Evolutionary conservation across 2,797 vertebrate genomes (phyloP), one percentile per base, ranked within the genome.

Genomic region (Cuculus canorus): DNA sequence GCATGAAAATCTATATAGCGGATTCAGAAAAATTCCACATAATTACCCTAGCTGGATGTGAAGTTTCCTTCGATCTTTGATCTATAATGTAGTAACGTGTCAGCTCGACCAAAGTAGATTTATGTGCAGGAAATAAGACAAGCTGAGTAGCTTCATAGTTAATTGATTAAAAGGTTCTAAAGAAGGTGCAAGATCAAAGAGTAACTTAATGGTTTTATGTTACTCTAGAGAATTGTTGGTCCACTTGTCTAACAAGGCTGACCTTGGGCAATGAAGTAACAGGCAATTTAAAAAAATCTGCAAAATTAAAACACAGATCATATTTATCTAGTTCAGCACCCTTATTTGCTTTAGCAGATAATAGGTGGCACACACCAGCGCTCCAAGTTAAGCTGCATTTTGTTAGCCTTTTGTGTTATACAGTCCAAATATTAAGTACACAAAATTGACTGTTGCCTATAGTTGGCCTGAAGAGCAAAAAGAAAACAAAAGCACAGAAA

Each of bases 121-220:
- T 98, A 97, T 97, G 97, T 92, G 91, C 97, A 95, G 96, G 97
- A 97, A 96, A 96, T 97, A 97, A 96, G 96, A 94, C 50, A 97
- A 97, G 97, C 93, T 90, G 96, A 98, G 96, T 91, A 96, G 97
- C 96, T 98, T 98, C 98, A 98, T 98, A 98, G 96, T 98, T 98
- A 98, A 98, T 98, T 98, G 98, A 98, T 98, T 98, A 98, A 98
- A 98, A 98, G 85, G 91, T 97, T 98, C 97, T 96, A 96, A 95
- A 97, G 97, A 97, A 98, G 98, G 97, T 98, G 87, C 71, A 77
- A 98, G 98, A 98, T 98, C 98, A 98, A 98, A 98, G 98, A 96
- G 70, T 76, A 70, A 63, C 96, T 97, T 94, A 86, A 97, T 97
- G 97, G 97, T 97, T 98, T 98, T 97, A 95, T 97, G 95, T 97